These are phyloP conservation scores for Aurelia sp. DNA, from an alignment of 30 jellyfish, hydroid and myxozoan species.

Conservation along the genomic window DNA sequence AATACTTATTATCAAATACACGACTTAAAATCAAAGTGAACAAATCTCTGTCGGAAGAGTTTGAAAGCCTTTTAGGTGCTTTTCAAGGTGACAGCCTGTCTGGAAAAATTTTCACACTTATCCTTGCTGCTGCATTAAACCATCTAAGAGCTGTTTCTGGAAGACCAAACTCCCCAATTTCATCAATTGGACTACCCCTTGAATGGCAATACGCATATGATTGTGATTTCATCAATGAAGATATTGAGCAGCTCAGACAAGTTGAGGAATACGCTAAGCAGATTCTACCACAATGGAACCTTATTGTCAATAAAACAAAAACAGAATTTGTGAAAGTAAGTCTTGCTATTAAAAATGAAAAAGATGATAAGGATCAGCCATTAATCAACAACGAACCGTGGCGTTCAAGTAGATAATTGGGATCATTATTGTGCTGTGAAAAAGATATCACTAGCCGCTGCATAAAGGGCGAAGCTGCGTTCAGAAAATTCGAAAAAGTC, in stretches of 20 bases:
- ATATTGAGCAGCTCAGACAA: background rate
- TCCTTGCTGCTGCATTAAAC: slow-evolving; percentile 1
- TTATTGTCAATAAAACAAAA: background rate
- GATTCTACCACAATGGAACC: background rate
- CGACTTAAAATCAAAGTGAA: background rate
- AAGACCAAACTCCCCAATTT: background rate
- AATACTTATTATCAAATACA: background rate
- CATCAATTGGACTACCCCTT: background rate
- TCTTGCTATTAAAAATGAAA: background rate
- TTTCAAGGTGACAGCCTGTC: background rate
- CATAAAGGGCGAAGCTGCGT: background rate
- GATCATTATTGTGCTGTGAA: background rate
- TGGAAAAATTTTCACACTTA: background rate
- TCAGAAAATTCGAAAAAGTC: background rate
- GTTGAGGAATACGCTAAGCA: background rate
- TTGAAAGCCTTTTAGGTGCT: background rate
- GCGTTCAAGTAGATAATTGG: background rate
- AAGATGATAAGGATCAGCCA: background rate
- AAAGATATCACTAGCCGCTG: background rate
- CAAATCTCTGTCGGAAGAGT: background rate
- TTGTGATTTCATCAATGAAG: background rate
- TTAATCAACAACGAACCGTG: background rate
- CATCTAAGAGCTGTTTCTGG: background rate
- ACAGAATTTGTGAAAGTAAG: background rate
- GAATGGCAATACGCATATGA: background rate